Evolutionary conservation across 2,888 invertebrate genomes (phyloP).

Genomic region (Beris chalybata): DNA sequence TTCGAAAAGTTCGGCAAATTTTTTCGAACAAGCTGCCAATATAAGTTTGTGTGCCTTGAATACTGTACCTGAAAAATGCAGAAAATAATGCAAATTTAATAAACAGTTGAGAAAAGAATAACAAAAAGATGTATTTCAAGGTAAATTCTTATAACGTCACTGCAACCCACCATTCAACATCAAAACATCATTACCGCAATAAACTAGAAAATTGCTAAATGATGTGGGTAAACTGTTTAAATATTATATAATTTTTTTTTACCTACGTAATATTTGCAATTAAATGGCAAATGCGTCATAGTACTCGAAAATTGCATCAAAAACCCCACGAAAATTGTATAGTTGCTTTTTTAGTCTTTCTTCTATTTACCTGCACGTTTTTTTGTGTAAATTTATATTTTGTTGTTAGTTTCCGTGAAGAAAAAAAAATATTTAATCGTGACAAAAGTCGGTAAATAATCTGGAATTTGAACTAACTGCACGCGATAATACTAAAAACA

Average conservation of each 20-base stretch:
- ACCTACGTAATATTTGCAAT: background rate
- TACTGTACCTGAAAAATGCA: conserved; percentile 71
- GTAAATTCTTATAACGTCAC: background rate
- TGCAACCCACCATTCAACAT: too few species aligned
- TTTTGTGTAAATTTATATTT: too few species aligned
- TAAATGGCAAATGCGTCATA: too few species aligned
- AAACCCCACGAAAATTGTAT: background rate
- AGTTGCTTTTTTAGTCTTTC: too few species aligned
- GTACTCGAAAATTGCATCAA: background rate
- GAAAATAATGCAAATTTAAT: conserved; percentile 31
- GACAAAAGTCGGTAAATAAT: too few species aligned
- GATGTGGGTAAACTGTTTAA: too few species aligned
- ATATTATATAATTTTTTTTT: background rate
- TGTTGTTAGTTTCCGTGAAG: too few species aligned
- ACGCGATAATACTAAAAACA: too few species aligned
- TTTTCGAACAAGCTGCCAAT: conserved; percentile 90
- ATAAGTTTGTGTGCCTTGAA: conserved; percentile 91
- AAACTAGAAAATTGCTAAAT: background rate
- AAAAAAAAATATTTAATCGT: too few species aligned
- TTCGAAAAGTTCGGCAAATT: conserved; percentile 89
- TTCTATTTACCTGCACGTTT: too few species aligned
- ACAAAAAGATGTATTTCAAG: conserved; percentile 5
- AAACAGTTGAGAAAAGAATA: conserved; percentile 13
- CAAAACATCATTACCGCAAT: background rate
- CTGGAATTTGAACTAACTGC: too few species aligned